Evolutionary conservation across 2,113 vertebrate genomes (phyloP).

Genomic region (Hippocampus guttulatus): DNA sequence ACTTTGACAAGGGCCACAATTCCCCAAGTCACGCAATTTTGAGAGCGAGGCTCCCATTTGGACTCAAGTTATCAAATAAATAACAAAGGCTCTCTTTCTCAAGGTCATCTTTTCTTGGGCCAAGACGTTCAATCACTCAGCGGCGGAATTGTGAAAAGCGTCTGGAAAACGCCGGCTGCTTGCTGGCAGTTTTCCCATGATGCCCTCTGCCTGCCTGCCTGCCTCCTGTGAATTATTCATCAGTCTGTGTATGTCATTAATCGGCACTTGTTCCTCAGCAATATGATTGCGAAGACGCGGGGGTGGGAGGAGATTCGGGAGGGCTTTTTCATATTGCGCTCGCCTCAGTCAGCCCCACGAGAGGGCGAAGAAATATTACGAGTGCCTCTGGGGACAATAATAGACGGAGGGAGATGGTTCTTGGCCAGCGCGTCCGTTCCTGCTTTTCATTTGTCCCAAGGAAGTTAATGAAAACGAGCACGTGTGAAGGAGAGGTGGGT

Average conservation of each 20-base stretch:
- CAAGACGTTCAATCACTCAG: not conserved
- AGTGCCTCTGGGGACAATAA: not conserved
- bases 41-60: too few relatives aligned
- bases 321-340: not conserved
- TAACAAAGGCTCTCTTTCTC: not conserved
- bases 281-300: slow-evolving; percentile 45
- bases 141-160: not conserved
- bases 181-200: slow-evolving; percentile 19
- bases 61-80: not conserved
- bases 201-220: slow-evolving; percentile 15
- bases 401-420: slow-evolving; percentile 40
- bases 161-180: slow-evolving; percentile 14
- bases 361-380: not conserved
- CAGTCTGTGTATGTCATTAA: slow-evolving; percentile 78
- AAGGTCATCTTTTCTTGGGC: not conserved
- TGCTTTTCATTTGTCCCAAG: slow-evolving; percentile 35
- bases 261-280: slow-evolving; percentile 76
- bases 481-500: slow-evolving; percentile 34
- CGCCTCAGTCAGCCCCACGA: not conserved
- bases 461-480: slow-evolving; percentile 35
- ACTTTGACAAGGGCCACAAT: too few relatives aligned
- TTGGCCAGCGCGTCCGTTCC: slow-evolving; percentile 48
- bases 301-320: not conserved
- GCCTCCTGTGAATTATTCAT: slow-evolving; percentile 70
- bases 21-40: not conserved